Base-by-base conservation (phyloP, 2,888 invertebrate species). In the Lobophora halterata region DNA sequence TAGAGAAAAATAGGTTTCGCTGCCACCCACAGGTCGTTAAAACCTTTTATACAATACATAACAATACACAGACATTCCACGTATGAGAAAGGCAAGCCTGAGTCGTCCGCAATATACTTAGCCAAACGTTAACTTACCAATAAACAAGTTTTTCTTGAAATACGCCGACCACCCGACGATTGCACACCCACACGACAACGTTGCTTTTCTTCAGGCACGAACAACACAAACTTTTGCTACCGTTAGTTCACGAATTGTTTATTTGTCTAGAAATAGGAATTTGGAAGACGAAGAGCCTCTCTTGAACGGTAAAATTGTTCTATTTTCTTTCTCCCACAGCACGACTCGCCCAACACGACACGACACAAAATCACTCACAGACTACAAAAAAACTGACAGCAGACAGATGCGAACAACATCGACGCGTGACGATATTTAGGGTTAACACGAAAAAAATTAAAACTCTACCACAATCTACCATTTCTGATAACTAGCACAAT, bases 71-170 rank as follows among this genome's bases (percentile, higher is more conserved):
- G 19, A 33, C n/a, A 12, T 17, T 8, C 10, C 26, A 5, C 6
- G 28, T 20, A 17, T 16, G 14, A 5, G 6, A 14, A 10, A 17
- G 16, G 14, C 7, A 20, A 27, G 31, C 23, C 6, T 6, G 8
- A 32, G 25, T 27, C 27, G 16, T 27, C 5, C 10, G 33, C 17
- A 30, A 27, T 9, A 25, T 16, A 27, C 17, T 42, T 24, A 43
- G 42, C 35, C 25, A 37, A 14, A 33, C 21, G 14, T 35, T 53
- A 64, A 80, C 83, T 82, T 70, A 83, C 83, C 82, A 72, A 68
- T 57, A 74, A 66, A 63, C 72, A 70, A 68, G 71, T 71, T 61
- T 75, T 63, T 64, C 61, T 63, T 53, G 55, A 65, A 67, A 64
- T 67, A 58, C 49, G 50, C 52, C 53, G 51, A 60, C 53, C 58